phyloP scores from a whole-genome alignment of 1,140 invertebrate genomes.

The Anastatus disparis region DNA sequence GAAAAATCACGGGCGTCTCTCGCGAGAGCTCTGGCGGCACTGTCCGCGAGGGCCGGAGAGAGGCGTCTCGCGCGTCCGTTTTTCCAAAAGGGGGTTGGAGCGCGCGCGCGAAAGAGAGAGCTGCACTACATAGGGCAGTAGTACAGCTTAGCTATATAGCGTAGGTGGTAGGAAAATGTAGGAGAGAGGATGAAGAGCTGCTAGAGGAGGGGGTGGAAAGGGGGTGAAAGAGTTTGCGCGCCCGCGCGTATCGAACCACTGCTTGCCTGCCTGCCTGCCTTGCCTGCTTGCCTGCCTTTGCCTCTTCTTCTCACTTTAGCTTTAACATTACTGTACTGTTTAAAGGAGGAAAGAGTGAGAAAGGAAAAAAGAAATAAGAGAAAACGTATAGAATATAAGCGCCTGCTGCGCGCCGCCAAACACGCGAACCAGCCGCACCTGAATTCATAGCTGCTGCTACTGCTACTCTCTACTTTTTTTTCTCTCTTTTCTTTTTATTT shows the following conservation, averaged over 20 bases:
- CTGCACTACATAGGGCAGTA: no score
- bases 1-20: slow-evolving; percentile 61
- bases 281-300: neutral
- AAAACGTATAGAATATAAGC: neutral
- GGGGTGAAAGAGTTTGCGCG: slow-evolving; percentile 48
- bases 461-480: neutral
- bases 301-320: neutral
- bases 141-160: no score
- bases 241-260: slow-evolving; percentile 64
- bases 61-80: slow-evolving; percentile 36
- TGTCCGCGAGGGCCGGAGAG: slow-evolving; percentile 59
- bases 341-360: neutral
- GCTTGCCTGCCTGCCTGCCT: slow-evolving; percentile 38
- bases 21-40: slow-evolving; percentile 65
- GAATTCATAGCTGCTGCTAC: no score
- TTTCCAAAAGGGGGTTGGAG: neutral
- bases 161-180: no score
- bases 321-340: no score
- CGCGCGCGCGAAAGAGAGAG: neutral
- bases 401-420: neutral
- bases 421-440: neutral
- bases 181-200: no score
- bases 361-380: no score
- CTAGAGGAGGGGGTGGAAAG: neutral
- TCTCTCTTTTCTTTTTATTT: neutral